Evolutionary conservation across 2,113 vertebrate genomes (phyloP).

Genomic region (Paradisaea rubra): DNA sequence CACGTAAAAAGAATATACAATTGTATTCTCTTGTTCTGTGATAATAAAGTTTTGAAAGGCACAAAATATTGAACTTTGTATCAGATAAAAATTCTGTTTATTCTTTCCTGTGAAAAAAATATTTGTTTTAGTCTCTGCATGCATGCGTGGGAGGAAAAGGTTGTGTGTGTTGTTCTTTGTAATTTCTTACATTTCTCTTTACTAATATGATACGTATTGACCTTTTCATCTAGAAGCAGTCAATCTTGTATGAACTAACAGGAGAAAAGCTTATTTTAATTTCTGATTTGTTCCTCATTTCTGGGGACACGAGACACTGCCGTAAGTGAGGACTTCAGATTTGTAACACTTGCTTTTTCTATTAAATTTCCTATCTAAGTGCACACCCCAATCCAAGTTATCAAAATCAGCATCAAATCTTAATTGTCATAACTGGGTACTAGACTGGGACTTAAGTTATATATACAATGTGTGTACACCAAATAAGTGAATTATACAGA

Average conservation of each 20-base stretch:
- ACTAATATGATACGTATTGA: background rate
- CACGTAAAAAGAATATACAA: background rate
- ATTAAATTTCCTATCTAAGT: background rate
- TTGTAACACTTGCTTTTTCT: background rate
- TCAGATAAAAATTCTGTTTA: background rate
- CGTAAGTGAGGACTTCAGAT: background rate
- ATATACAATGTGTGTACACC: background rate
- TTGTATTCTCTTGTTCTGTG: background rate
- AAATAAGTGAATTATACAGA: background rate
- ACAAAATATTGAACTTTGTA: background rate
- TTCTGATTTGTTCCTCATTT: background rate
- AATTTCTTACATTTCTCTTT: background rate
- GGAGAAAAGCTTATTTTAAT: background rate
- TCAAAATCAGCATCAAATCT: background rate
- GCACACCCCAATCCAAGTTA: background rate
- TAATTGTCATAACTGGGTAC: background rate
- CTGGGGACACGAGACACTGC: too few relatives aligned
- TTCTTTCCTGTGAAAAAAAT: background rate
- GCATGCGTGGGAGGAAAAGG: background rate
- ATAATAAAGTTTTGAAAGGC: background rate
- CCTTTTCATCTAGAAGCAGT: background rate
- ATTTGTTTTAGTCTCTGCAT: background rate
- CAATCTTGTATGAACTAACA: background rate
- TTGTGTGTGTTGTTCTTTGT: background rate
- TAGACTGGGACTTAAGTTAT: background rate